Conservation (phyloP, 2,888 invertebrate species). For the Cacoxenus indagator region DNA sequence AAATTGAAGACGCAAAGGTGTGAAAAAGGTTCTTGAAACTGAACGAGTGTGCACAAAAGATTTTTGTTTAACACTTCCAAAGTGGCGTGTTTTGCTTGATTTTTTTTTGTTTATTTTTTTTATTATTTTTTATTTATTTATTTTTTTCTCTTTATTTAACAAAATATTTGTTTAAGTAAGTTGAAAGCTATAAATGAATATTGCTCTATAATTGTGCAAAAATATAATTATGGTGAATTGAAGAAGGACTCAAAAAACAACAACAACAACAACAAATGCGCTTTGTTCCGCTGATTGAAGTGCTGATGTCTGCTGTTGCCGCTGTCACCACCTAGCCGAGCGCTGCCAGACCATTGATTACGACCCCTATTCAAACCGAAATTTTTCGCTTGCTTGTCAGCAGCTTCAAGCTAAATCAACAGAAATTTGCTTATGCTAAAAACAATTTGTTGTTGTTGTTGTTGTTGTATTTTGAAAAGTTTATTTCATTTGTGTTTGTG, state of each 20-base stretch:
- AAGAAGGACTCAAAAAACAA: background rate
- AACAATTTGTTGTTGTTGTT: background rate
- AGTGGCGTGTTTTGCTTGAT: too few relatives aligned
- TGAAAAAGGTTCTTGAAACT: background rate
- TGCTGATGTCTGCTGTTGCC: background rate
- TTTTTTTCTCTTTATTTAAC: too few relatives aligned
- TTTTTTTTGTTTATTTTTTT: too few relatives aligned
- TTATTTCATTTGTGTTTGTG: background rate
- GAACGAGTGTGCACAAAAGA: background rate
- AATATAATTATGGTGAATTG: too few relatives aligned
- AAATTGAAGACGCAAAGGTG: background rate
- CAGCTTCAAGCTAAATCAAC: background rate
- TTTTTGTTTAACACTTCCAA: background rate
- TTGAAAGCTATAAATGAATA: background rate
- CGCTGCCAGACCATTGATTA: too few relatives aligned
- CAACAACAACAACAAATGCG: background rate
- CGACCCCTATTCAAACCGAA: background rate
- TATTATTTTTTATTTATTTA: too few relatives aligned
- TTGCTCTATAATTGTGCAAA: background rate
- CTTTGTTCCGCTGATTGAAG: background rate
- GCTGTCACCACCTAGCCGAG: background rate
- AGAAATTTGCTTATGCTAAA: conserved; percentile 3
- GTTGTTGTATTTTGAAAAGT: background rate
- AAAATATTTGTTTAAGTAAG: background rate
- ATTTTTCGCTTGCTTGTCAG: background rate